Conservation (phyloP, 2,113 vertebrate species). For the Pachypanchax playfairii region DNA sequence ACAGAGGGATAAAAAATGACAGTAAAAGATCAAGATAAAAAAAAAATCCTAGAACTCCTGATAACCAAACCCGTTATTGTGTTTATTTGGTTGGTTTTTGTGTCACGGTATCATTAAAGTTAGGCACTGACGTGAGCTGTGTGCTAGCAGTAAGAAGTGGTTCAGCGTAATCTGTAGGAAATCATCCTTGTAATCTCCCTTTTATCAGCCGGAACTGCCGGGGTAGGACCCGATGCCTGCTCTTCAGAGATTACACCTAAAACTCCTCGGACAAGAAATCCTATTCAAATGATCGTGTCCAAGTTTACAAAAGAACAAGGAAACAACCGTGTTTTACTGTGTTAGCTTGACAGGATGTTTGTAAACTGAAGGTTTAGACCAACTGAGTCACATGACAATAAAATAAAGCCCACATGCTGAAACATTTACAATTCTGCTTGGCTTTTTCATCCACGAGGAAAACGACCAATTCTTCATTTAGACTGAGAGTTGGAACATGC, state of each 20-base stretch:
- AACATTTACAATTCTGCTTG: neutral
- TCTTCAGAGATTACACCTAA: slow-evolving; percentile 56
- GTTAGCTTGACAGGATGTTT: neutral
- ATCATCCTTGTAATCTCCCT: slow-evolving; percentile 71
- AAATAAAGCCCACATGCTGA: neutral
- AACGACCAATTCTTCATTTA: neutral
- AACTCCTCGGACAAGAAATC: slow-evolving; percentile 40
- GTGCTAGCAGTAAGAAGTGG: slow-evolving; percentile 4
- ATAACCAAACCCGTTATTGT: neutral
- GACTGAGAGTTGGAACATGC: neutral
- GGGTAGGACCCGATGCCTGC: slow-evolving; percentile 30
- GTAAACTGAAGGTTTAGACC: neutral
- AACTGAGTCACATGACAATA: too few species aligned
- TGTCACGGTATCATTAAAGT: neutral
- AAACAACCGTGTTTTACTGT: neutral
- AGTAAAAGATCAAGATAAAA: slow-evolving; percentile 6
- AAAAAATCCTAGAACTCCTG: neutral
- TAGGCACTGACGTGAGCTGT: neutral
- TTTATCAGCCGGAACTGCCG: slow-evolving; percentile 58
- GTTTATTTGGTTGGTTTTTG: slow-evolving; percentile 12
- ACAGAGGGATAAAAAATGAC: slow-evolving; percentile 15
- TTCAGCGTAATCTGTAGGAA: slow-evolving; percentile 62
- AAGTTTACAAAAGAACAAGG: slow-evolving; percentile 12
- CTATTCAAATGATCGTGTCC: slow-evolving; percentile 31
- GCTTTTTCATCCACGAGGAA: neutral